Evolutionary conservation across 2,888 invertebrate genomes (phyloP).

Genomic region (Drosophila emarginata): DNA sequence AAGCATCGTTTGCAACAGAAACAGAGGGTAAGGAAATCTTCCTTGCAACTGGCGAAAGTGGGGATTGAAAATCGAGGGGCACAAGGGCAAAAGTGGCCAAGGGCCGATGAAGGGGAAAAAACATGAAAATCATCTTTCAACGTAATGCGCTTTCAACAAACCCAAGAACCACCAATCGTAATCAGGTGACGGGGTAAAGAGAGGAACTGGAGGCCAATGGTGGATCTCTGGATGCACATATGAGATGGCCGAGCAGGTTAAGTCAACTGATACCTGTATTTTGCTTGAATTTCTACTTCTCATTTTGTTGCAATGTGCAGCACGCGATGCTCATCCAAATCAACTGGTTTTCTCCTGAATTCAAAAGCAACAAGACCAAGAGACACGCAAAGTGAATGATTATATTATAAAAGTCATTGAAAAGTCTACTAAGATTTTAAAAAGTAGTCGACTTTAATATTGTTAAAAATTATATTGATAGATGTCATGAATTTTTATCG

Average conservation of each 20-base stretch:
- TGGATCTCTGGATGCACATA: constrained; percentile 34
- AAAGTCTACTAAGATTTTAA: neutral
- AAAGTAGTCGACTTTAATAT: neutral
- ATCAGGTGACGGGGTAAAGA: constrained; percentile 37
- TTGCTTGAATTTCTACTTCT: constrained; percentile 59
- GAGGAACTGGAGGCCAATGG: constrained; percentile 23
- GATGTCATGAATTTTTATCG: no score
- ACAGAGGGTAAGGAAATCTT: neutral
- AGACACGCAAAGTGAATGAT: neutral
- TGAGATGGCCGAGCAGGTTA: constrained; percentile 36
- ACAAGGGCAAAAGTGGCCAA: constrained; percentile 1
- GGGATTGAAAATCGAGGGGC: neutral
- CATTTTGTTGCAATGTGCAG: constrained; percentile 55
- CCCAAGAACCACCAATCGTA: constrained; percentile 34
- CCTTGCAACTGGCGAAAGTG: constrained; percentile 9
- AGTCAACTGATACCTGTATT: constrained; percentile 19
- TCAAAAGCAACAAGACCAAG: neutral
- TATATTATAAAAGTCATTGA: neutral
- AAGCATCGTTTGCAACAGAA: constrained; percentile 57
- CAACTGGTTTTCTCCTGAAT: constrained; percentile 64
- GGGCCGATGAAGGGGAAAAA: constrained; percentile 51
- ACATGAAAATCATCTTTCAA: constrained; percentile 79
- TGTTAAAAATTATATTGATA: neutral
- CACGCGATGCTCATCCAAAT: constrained; percentile 42
- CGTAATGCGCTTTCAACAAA: constrained; percentile 50